Base-by-base conservation (phyloP, 2,888 invertebrate genomes). In the Leptinotarsa tumamoca region DNA sequence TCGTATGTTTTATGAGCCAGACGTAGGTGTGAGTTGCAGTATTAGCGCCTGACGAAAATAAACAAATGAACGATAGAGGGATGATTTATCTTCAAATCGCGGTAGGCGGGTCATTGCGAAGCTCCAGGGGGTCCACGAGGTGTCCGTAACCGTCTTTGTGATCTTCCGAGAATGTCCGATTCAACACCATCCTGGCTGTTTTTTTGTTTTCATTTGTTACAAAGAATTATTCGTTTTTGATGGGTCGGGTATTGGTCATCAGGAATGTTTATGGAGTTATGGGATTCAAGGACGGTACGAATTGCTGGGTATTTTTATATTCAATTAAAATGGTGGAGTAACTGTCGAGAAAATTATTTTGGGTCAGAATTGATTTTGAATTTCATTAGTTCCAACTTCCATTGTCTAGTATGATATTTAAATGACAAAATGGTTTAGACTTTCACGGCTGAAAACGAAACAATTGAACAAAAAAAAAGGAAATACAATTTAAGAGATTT, bases 51-150 rank as follows among this genome's bases (percentile, higher is more conserved):
- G 74, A 77, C 69, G 74, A 77, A 77, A 74, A 74, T 77, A 74
- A 77, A 74, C 77, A 78, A 79, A 75, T 76, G 75, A 80, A 78
- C 73, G 77, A 77, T 78, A 71, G 73, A 75, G 78, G 80, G 80
- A 76, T 80, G 80, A 80, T 80, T 80, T 80, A 80, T 78, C 71
- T 69, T 49, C 58, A 76, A 69, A 74, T 74, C 80, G 75, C 80
- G 73, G 77, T 77, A 63, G 77, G 77, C 77, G 74, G 72, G 67
- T 74, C 74, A 68, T 49, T 50, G 68, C 52, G 54, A 51, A 68
- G 33, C 79, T 75, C 68, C 76, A 43, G 74, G 78, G 61, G 78
- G 75, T 74, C 72, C 74, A 52, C 68, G 75, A 80, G 68, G 75
- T 73, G 76, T 78, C 78, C 72, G 68, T 49, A 67, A 68, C 58